These are phyloP conservation scores for Ctenopoma kingsleyae DNA, from an alignment of 2,797 vertebrate genomes.

Conservation along the genomic window DNA sequence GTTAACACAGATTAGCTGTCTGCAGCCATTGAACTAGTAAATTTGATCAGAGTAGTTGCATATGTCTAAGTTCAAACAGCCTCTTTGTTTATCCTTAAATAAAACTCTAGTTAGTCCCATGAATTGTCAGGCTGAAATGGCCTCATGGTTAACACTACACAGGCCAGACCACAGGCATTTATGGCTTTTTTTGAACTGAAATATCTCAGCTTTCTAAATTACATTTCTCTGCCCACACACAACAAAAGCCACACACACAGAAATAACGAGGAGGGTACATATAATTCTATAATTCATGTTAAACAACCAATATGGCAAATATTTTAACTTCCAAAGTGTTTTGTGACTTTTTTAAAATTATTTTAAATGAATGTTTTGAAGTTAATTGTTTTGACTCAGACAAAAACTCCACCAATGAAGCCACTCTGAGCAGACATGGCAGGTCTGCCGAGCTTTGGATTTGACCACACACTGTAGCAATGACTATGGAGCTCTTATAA, in stretches of 20 bases:
- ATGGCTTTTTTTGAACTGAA: constrained; percentile 35
- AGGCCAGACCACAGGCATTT: constrained; percentile 51
- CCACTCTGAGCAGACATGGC: background rate
- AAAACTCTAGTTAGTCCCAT: constrained; percentile 19
- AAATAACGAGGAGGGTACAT: constrained; percentile 8
- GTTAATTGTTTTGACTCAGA: background rate
- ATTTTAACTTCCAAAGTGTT: background rate
- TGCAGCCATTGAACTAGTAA: constrained; percentile 52
- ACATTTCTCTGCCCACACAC: constrained; percentile 8
- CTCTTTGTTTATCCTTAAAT: constrained; percentile 37
- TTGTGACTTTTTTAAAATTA: background rate
- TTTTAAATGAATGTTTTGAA: constrained; percentile 8
- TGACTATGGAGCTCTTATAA: constrained; percentile 11
- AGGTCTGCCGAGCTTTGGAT: background rate
- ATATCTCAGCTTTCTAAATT: constrained; percentile 19
- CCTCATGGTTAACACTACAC: constrained; percentile 25
- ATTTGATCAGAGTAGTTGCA: constrained; percentile 39
- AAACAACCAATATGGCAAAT: background rate
- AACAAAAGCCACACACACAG: constrained; percentile 14
- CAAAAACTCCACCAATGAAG: constrained; percentile 6
- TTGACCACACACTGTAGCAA: constrained; percentile 1
- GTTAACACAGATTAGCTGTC: constrained; percentile 55
- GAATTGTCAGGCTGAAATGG: constrained; percentile 40
- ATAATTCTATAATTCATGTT: background rate
- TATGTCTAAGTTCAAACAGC: constrained; percentile 39